phyloP scores from a whole-genome alignment of 1,140 invertebrate genomes.

The Antheraea pernyi region DNA sequence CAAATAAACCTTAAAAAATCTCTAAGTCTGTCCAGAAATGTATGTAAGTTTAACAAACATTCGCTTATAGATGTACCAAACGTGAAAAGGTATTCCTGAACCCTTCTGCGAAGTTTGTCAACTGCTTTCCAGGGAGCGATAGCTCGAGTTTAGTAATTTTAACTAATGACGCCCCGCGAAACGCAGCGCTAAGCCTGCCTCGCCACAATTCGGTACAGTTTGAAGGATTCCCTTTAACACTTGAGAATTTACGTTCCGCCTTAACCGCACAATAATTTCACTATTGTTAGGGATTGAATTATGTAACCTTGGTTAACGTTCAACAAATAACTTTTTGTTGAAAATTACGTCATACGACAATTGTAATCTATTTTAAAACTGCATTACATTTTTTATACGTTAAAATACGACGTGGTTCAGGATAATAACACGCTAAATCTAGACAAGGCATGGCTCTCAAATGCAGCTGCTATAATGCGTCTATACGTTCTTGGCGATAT shows the following conservation, averaged over 20 bases:
- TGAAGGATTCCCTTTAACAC: constrained; percentile 23
- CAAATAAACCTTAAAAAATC: too few species aligned
- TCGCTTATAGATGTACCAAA: background rate
- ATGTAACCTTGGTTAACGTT: background rate
- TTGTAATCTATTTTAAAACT: background rate
- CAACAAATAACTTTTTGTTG: background rate
- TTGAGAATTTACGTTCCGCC: constrained; percentile 23
- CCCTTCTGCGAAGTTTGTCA: constrained; percentile 58
- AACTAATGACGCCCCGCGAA: constrained; percentile 61
- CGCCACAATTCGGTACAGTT: constrained; percentile 17
- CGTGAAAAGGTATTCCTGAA: constrained; percentile 36
- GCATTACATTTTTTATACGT: too few species aligned
- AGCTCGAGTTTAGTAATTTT: constrained; percentile 62
- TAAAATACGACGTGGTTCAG: too few species aligned
- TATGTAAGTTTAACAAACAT: background rate
- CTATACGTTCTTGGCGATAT: too few species aligned
- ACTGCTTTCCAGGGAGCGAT: constrained; percentile 64
- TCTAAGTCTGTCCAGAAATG: background rate
- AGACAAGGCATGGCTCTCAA: too few species aligned
- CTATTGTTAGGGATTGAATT: background rate
- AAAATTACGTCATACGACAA: background rate
- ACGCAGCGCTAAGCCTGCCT: constrained; percentile 21
- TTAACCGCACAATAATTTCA: constrained; percentile 6
- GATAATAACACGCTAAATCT: too few species aligned
- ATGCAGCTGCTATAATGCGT: too few species aligned